phyloP scores from a whole-genome alignment of 1,140 invertebrate genomes.

The Papilio xuthus region DNA sequence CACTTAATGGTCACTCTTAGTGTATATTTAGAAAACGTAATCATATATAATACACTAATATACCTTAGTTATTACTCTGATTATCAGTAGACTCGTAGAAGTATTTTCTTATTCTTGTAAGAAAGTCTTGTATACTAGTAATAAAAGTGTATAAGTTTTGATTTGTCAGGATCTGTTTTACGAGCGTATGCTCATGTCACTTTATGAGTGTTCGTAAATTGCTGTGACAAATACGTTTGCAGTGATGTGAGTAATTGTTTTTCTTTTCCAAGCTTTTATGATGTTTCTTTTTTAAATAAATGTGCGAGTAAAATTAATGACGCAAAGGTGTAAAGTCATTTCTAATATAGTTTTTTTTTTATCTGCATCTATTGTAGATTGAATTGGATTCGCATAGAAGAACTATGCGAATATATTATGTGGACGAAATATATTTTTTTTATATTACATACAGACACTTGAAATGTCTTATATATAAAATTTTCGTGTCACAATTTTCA shows the following conservation, averaged over 20 bases:
- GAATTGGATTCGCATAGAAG: too few species aligned
- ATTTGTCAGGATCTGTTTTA: slow-evolving; percentile 21
- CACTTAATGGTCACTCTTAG: too few species aligned
- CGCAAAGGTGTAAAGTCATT: too few species aligned
- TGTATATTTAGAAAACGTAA: background rate
- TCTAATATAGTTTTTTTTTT: too few species aligned
- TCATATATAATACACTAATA: background rate
- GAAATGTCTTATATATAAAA: too few species aligned
- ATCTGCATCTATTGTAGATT: too few species aligned
- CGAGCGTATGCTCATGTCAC: background rate
- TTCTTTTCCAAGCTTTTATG: background rate
- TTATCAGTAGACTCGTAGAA: too few species aligned
- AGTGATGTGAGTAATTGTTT: slow-evolving; percentile 14
- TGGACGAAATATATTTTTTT: too few species aligned
- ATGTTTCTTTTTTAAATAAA: background rate
- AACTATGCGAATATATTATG: too few species aligned
- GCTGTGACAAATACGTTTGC: slow-evolving; percentile 19
- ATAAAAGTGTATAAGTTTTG: slow-evolving; percentile 12
- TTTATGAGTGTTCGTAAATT: slow-evolving; percentile 12
- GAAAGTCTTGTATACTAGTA: background rate
- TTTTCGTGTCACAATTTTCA: too few species aligned
- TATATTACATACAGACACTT: too few species aligned
- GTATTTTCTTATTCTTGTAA: background rate
- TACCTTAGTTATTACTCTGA: too few species aligned
- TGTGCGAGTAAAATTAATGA: background rate